Base-by-base conservation (phyloP, 2,888 invertebrate genomes). In the Aphodius granarius region DNA sequence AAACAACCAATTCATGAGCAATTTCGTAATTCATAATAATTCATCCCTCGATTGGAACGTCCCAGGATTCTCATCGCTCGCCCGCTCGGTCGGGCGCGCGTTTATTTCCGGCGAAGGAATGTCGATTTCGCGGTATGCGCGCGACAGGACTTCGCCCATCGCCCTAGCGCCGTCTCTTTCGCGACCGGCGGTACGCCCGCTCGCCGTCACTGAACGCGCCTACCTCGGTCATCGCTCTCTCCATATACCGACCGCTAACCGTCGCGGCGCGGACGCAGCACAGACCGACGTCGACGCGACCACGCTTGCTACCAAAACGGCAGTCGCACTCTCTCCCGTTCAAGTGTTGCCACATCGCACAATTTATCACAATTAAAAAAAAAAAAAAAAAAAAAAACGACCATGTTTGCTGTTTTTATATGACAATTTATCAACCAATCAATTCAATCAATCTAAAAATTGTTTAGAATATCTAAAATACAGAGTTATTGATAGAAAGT, bases 11-110 rank as follows among this genome's bases (percentile, higher is more conserved):
- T n/a, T n/a, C n/a, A n/a, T n/a, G n/a, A n/a, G n/a, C n/a, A n/a
- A n/a, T n/a, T n/a, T n/a, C n/a, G n/a, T n/a, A n/a, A n/a, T n/a
- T n/a, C n/a, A n/a, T n/a, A n/a, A n/a, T n/a, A n/a, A n/a, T n/a
- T n/a, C n/a, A n/a, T n/a, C n/a, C n/a, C n/a, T n/a, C n/a, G n/a
- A n/a, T n/a, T n/a, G n/a, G n/a, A n/a, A n/a, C n/a, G n/a, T n/a
- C n/a, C n/a, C n/a, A n/a, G n/a, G n/a, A 73, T 73, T 73, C 70
- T 20, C 73, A 68, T 70, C 68, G 16, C 63, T 63, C 73, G 73
- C 63, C 66, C 43, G 43, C 43, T 3, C 13, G 9, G 43, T 3
- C 43, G 43, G 43, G 43, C 43, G 43, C 13, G 43, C 20, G 20
- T 73, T 70, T 73, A 73, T 73, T 73, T 73, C 73, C 22, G 68